Conservation (phyloP, 2,113 vertebrate species). For the Papio anubis region DNA sequence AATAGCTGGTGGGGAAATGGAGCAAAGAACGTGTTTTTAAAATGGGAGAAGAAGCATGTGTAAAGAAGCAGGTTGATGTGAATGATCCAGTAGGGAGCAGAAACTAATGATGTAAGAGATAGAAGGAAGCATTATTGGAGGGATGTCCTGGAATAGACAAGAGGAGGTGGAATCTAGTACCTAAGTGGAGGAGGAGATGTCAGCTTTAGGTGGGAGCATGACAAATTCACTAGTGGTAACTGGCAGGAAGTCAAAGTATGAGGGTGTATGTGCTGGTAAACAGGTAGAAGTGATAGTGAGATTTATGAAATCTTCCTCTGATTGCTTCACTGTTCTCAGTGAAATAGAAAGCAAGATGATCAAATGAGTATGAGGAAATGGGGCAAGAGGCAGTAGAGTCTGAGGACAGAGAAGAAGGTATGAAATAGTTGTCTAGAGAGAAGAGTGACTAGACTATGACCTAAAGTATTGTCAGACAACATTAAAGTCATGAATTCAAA, state of each 20-base stretch:
- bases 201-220: background rate
- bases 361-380: background rate
- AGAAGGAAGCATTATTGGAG: background rate
- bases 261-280: background rate
- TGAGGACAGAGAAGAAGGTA: background rate
- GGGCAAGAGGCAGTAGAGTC: background rate
- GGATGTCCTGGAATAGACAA: background rate
- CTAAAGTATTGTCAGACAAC: background rate
- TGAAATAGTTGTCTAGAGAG: background rate
- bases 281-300: background rate
- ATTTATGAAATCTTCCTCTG: background rate
- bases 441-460: background rate
- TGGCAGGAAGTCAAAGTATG: background rate
- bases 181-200: background rate
- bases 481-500: background rate
- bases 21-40: slow-evolving; percentile 34
- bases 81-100: background rate
- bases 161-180: background rate
- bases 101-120: background rate
- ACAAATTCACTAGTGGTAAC: background rate
- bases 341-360: background rate
- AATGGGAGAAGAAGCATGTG: background rate
- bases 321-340: background rate
- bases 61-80: background rate
- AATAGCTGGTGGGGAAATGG: background rate